A percentile compares a stretch with the other conserved stretches of the same genome.
phyloP scores from a whole-genome alignment of 2,113 vertebrate genomes.

The Macrotus californicus region DNA sequence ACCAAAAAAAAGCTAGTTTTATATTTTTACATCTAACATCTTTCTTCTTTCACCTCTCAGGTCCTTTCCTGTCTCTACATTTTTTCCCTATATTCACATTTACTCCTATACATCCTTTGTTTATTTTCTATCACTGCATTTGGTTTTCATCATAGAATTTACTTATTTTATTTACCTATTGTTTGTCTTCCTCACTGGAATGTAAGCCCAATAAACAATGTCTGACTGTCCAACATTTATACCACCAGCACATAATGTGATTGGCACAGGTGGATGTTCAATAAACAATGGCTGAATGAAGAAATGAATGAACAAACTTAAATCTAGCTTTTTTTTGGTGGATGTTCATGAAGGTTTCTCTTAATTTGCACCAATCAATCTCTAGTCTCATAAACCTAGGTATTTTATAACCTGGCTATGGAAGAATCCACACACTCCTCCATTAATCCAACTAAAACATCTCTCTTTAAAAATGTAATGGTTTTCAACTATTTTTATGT shows the following conservation, averaged over 20 bases:
- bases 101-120: not conserved
- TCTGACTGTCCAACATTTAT: not conserved
- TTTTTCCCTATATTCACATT: not conserved
- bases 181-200: not conserved
- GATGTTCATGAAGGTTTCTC: not conserved
- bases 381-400: not conserved
- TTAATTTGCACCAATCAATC: not conserved
- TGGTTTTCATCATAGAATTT: not conserved
- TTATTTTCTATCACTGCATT: not conserved
- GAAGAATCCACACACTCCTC: not conserved
- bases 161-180: not conserved
- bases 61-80: not conserved
- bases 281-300: not conserved
- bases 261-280: not conserved
- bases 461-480: not conserved
- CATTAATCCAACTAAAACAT: not conserved
- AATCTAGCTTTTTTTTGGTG: not conserved
- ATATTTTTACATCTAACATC: not conserved
- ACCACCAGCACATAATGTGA: not conserved
- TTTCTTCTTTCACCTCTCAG: not conserved
- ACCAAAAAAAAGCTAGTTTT: too few species aligned
- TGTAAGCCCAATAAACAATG: not conserved
- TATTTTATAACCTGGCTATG: not conserved
- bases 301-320: not conserved
- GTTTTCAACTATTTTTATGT: not conserved